Conservation (phyloP, 2,797 vertebrate genomes). For the Mormyrus hasselquistii region DNA sequence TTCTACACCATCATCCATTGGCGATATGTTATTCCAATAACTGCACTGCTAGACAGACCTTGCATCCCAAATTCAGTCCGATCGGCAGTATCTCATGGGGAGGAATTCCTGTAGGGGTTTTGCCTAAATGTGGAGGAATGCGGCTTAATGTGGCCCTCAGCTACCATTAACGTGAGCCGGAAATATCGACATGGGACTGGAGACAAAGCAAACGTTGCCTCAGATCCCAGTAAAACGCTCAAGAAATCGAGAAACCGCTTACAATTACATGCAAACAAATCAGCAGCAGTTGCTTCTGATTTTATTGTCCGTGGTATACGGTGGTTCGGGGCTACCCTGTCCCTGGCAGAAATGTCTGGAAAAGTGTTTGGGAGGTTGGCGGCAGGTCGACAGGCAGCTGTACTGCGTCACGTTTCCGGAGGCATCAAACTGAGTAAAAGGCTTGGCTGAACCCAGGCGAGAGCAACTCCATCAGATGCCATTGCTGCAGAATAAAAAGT, state of each 20-base stretch:
- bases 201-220: neutral
- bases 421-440: neutral
- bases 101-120: neutral
- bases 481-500: neutral
- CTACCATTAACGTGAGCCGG: neutral
- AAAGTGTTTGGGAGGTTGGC: neutral
- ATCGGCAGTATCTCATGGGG: neutral
- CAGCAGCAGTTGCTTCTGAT: neutral
- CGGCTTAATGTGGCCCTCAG: neutral
- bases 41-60: neutral
- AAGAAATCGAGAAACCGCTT: neutral
- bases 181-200: neutral
- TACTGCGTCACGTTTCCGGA: neutral
- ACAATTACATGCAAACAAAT: slow-evolving; percentile 3
- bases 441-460: neutral
- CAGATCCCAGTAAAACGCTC: neutral
- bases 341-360: slow-evolving; percentile 3
- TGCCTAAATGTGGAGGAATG: neutral
- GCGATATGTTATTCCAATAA: neutral
- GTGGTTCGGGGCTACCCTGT: neutral
- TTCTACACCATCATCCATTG: neutral
- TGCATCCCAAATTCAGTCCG: neutral
- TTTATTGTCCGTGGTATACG: neutral
- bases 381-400: neutral
- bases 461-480: neutral